Evolutionary conservation across 2,113 vertebrate species (phyloP), one percentile per base, ranked within the genome.

Genomic region (Aramus guarauna): DNA sequence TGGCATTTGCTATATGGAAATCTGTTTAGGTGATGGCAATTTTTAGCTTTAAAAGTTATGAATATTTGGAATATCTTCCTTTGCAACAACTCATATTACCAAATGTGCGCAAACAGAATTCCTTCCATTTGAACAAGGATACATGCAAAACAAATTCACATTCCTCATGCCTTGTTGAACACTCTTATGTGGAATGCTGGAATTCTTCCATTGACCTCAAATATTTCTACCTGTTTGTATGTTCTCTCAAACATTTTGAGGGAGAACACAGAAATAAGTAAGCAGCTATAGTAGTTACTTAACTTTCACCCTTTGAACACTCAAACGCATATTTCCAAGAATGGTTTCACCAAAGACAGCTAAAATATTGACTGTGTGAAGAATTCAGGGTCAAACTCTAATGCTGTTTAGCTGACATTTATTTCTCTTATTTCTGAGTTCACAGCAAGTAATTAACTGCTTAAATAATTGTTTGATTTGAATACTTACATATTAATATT

Each of bases 391-490:
- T 92, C 83, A 92, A 67, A 63, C 5, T 60, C 22, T 58, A 87
- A 59, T 43, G 37, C 14, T 75, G 62, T 90, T 94, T 75, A 68
- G 22, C 18, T 95, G 77, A 64, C 66, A 82, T 78, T 50, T 0
- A 78, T 85, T 84, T 83, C 10, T 77, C 69, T 78, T 91, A 53
- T 73, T 91, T 92, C 36, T 73, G 81, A 86, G 53, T 58, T 93
- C 56, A 66, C 12, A 67, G 88, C 83, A 85, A 84, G 64, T 69
- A 68, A 93, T 93, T 91, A 96, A 80, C 36, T 87, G 32, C 81
- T 85, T 85, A 97, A 95, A 91, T 94, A 88, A 92, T 91, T 95
- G 52, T 77, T 95, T 84, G 60, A 92, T 91, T 92, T 11, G 6
- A 96, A 92, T 53, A 75, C 59, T 85, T 90, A 76, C 12, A 66